Evolutionary conservation across 1,140 invertebrate genomes (phyloP).

Genomic region (Zaprionus vittiger): DNA sequence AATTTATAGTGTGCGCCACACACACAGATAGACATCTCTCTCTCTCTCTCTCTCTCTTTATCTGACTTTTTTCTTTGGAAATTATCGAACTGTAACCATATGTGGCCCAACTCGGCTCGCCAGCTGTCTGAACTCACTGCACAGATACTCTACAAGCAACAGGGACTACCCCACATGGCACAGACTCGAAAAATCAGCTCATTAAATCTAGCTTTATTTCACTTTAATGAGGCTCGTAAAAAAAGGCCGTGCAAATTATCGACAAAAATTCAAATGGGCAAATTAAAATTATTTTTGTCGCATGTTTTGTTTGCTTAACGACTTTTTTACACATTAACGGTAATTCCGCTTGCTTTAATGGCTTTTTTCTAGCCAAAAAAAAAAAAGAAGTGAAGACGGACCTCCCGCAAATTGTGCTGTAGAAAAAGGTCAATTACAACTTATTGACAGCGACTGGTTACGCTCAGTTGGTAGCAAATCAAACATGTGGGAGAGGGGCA

Average conservation of each 20-base stretch:
- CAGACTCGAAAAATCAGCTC: not conserved
- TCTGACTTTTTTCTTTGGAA: constrained; percentile 62
- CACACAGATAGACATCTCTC: constrained; percentile 63
- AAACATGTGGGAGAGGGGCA: not conserved
- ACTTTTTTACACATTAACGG: not conserved
- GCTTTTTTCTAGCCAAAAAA: not conserved
- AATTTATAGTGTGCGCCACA: constrained; percentile 51
- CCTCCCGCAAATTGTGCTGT: constrained; percentile 52
- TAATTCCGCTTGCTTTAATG: not conserved
- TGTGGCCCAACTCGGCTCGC: constrained; percentile 60
- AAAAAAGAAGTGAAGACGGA: constrained; percentile 5
- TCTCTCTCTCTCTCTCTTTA: constrained; percentile 14
- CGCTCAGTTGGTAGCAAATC: constrained; percentile 60
- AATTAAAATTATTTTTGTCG: constrained; percentile 10
- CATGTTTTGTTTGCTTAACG: not conserved
- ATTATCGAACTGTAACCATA: constrained; percentile 79
- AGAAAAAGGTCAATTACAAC: constrained; percentile 76
- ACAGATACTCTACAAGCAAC: constrained; percentile 13
- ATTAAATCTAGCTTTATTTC: constrained; percentile 66
- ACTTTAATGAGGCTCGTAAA: constrained; percentile 36
- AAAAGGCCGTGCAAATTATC: constrained; percentile 1
- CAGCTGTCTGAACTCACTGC: constrained; percentile 49
- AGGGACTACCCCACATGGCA: not conserved
- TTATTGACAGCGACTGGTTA: constrained; percentile 67
- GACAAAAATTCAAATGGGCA: not conserved